These are phyloP conservation scores for Cyclura pinguis DNA, from an alignment of 2,797 vertebrate species.

Conservation along the genomic window DNA sequence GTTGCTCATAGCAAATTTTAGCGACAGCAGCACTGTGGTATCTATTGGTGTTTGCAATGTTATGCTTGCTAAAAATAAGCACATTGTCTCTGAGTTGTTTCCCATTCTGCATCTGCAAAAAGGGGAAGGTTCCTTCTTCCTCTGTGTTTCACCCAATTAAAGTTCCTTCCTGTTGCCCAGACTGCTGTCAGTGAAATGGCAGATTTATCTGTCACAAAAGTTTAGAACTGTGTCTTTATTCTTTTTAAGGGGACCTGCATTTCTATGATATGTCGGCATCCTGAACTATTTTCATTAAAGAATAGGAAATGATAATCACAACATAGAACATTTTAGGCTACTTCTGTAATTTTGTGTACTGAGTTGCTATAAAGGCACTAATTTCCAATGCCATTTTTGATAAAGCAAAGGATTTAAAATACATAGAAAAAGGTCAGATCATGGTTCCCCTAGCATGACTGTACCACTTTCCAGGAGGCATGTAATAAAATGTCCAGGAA, in stretches of 20 bases:
- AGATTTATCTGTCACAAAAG: slow-evolving; percentile 31
- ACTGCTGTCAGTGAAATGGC: slow-evolving; percentile 18
- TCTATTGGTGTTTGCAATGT: slow-evolving; percentile 74
- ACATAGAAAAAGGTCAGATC: neutral
- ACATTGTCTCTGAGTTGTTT: slow-evolving; percentile 66
- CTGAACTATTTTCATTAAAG: slow-evolving; percentile 11
- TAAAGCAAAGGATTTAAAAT: neutral
- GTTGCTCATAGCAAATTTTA: slow-evolving; percentile 77
- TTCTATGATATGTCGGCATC: slow-evolving; percentile 36
- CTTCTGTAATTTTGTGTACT: neutral
- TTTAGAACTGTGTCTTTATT: slow-evolving; percentile 49
- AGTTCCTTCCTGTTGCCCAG: neutral
- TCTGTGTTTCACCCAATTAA: neutral
- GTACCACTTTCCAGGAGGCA: neutral
- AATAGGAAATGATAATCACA: neutral
- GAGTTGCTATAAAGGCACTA: neutral
- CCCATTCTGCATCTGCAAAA: slow-evolving; percentile 70
- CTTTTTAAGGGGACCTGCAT: slow-evolving; percentile 40
- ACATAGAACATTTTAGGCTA: neutral
- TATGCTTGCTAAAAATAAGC: slow-evolving; percentile 77
- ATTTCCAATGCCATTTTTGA: neutral
- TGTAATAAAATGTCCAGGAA: too few species aligned
- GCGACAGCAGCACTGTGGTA: slow-evolving; percentile 73
- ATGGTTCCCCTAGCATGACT: neutral
- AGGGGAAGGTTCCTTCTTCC: slow-evolving; percentile 46